A percentile compares a stretch with the other conserved stretches of the same genome.
Conservation (phyloP, 2,113 vertebrate genomes). For the Lamprologus ornatipinnis region DNA sequence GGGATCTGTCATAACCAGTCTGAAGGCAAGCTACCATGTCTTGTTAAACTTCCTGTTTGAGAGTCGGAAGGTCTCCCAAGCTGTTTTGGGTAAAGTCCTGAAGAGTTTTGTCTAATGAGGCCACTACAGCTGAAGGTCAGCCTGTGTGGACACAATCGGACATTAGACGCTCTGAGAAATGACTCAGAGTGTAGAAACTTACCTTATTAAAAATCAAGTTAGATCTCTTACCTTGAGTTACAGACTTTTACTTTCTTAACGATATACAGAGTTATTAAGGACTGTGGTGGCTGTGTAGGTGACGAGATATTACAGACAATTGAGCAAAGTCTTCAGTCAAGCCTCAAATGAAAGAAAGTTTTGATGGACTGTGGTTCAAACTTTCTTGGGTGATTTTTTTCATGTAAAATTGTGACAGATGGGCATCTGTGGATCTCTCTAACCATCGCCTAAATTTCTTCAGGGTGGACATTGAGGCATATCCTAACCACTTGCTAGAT, state of each 20-base stretch:
- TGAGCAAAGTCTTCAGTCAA: neutral
- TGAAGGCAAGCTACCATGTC: neutral
- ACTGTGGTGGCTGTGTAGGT: neutral
- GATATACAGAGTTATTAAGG: neutral
- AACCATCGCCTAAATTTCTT: neutral
- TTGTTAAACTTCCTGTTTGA: neutral
- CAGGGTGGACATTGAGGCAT: neutral
- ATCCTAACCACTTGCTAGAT: neutral
- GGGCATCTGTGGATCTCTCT: neutral
- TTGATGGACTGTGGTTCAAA: neutral
- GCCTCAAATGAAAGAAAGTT: neutral
- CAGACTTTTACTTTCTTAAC: neutral
- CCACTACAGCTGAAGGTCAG: neutral
- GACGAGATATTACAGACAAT: accelerated
- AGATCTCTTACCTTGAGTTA: neutral
- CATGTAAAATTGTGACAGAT: neutral
- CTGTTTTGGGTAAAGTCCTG: neutral
- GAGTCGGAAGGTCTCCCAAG: neutral
- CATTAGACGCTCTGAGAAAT: neutral
- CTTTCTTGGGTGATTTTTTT: neutral
- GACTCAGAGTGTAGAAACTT: neutral
- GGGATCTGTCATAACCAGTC: neutral
- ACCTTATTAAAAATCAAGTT: neutral
- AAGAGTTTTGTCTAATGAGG: neutral
- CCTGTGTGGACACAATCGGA: neutral